Evolutionary conservation across 2,113 vertebrate genomes (phyloP), one percentile per base, ranked within the genome.

Genomic region (Globicephala melas): DNA sequence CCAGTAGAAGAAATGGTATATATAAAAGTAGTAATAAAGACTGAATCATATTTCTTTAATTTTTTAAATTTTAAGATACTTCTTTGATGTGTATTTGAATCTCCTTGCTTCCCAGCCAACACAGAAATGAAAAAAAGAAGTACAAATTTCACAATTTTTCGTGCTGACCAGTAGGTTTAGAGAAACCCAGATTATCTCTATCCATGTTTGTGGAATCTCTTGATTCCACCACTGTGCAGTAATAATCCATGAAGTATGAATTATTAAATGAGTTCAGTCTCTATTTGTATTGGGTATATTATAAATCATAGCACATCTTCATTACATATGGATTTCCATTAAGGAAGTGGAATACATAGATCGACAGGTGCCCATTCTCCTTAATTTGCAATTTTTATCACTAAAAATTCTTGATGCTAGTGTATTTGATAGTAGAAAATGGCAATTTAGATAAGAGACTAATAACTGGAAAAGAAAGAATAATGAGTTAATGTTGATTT

Each of bases 391-490:
- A 38, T 41, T 90, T 84, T 95, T 85, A 13, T 28, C 26, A 82
- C 60, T 91, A 58, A 63, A 53, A 50, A 55, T n/a, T n/a, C n/a
- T 86, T 91, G 17, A 41, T 70, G 15, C 77, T 84, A 70, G 41
- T 80, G 11, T 53, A 33, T 82, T 70, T 67, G 5, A 89, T 76
- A 53, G 33, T 50, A 11, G 44, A 47, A 91, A 94, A 73, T 86
- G n/a, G 21, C 10, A 58, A 36, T 81, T 97, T 91, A 73, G 21
- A 25, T 93, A 88, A 41, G 36, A 85, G 73, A 67, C 38, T 47
- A 93, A 21, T 70, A 94, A 79, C 23, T 95, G 28, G 44, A 53
- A 89, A 97, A 86, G 67, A 79, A 95, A 71, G 44, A 74, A 50
- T 91, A 95, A 73, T 89, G 58, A 92, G 28, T 68, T 96, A 50